These are phyloP conservation scores for Drosophila leonis DNA, from an alignment of 2,888 invertebrate genomes.

Conservation along the genomic window DNA sequence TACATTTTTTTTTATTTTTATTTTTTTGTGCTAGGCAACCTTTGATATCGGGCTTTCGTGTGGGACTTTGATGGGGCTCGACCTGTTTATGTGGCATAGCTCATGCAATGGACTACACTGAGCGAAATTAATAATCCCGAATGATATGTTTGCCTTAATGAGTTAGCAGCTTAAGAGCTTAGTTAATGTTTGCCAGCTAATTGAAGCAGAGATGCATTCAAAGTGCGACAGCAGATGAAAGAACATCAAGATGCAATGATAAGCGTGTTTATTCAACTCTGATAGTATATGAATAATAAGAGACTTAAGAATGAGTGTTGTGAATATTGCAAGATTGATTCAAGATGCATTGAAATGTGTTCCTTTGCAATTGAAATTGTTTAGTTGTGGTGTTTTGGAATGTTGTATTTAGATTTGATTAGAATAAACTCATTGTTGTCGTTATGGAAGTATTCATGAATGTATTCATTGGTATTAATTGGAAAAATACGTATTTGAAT, in stretches of 20 bases:
- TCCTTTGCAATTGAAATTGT: background rate
- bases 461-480: background rate
- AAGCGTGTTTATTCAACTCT: conserved; percentile 1
- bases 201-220: background rate
- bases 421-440: background rate
- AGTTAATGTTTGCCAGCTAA: conserved; percentile 1
- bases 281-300: conserved; percentile 3
- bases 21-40: conserved; percentile 45
- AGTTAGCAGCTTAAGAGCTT: conserved; percentile 10
- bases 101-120: conserved; percentile 58
- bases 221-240: background rate
- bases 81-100: conserved; percentile 55
- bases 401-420: too few species aligned
- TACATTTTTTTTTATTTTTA: conserved; percentile 18
- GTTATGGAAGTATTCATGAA: background rate
- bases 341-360: background rate
- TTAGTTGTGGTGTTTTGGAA: background rate
- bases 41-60: conserved; percentile 72
- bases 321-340: background rate
- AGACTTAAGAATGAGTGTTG: background rate
- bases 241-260: background rate
- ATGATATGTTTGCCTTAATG: background rate
- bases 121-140: conserved; percentile 5
- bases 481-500: background rate
- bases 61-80: conserved; percentile 49